Conservation (phyloP, 2,113 vertebrate species). For the Upupa epops region DNA sequence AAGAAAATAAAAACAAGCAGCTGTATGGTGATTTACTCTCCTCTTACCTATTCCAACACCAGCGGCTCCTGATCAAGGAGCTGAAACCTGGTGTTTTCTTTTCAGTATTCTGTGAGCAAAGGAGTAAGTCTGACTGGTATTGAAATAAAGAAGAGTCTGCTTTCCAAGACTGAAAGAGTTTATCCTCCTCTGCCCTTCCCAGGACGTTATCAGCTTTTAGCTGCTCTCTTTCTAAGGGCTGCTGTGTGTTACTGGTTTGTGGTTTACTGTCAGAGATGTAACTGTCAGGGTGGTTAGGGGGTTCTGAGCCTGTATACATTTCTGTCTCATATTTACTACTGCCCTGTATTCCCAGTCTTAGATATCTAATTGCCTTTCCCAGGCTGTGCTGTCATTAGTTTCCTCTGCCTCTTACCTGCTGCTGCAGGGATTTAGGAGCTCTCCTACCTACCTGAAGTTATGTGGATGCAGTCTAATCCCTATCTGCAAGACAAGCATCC, state of each 20-base stretch:
- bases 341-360: not conserved
- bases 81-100: slow-evolving; percentile 17
- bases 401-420: not conserved
- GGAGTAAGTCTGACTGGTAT: not conserved
- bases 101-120: slow-evolving; percentile 1
- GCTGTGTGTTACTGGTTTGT: not conserved
- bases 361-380: not conserved
- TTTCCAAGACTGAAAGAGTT: not conserved
- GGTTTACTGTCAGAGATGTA: not conserved
- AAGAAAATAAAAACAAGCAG: too few relatives aligned
- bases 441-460: not conserved
- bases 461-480: not conserved
- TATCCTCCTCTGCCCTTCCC: not conserved
- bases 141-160: not conserved
- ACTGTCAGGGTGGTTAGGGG: not conserved
- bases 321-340: not conserved
- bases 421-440: not conserved
- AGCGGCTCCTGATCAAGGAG: slow-evolving; percentile 1
- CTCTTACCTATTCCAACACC: not conserved
- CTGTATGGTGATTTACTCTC: not conserved
- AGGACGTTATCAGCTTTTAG: not conserved
- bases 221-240: not conserved
- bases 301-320: not conserved
- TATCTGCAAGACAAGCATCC: not conserved
- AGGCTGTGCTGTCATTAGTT: not conserved